Base-by-base conservation (phyloP, 2,797 vertebrate species). In the Leptatherina wallacei region DNA sequence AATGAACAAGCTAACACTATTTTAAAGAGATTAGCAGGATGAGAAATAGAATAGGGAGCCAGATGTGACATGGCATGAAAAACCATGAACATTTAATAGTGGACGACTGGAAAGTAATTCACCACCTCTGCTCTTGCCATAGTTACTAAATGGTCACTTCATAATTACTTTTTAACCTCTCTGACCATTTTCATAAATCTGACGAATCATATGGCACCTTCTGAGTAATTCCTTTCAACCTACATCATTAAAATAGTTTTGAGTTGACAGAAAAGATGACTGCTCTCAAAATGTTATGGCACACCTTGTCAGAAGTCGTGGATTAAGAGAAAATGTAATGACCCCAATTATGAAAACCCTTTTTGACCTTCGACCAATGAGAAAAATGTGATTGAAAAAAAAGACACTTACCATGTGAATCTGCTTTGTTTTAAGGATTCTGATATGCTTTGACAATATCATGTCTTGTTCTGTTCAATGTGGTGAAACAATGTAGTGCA, bases 11-110 rank as follows among this genome's bases (percentile, higher is more conserved):
- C 67, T 84, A 89, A 85, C 80, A 78, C 59, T 87, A 73, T 78
- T 89, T 85, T 83, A 84, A 82, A 82, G 63, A 81, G 76, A 90
- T 90, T 87, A 90, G 72, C 35, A 69, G 73, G 55, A 80, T 87
- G 83, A 85, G 57, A 69, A 72, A 85, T 80, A 67, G 67, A 85
- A 82, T 75, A 77, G 24, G 9, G 42, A 77, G 77, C 52, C 78
- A 84, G 69, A 83, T 83, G 85, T 89, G 88, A 87, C 85, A 83
- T 20, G 3, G 69, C 67, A 77, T 86, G 69, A 77, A 81, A 85
- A 76, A 78, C 38, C 52, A 58, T 70, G 35, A 83, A 62, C 60
- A 65, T 84, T 84, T 70, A 80, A 78, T 30, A 71, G 51, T 7
- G 22, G 57, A 68, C 71, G 61, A 76, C 66, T 63, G 62, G 54